Percentiles rank a stretch among this genome's conserved stretches.
Conservation (phyloP, 2,888 invertebrate species). For the Alsophila aescularia region DNA sequence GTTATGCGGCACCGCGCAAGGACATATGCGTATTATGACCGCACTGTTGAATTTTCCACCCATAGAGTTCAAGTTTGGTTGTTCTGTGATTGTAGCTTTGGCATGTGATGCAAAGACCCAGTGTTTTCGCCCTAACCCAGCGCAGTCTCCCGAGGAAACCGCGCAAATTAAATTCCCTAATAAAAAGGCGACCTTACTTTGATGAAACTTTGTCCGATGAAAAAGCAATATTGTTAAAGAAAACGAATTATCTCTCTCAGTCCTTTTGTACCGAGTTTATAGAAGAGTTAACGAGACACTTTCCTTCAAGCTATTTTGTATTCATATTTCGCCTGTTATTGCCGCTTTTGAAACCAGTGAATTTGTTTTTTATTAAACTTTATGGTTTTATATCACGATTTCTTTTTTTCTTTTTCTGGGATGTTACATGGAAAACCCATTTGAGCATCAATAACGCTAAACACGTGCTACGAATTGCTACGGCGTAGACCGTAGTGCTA, state of each 20-base stretch:
- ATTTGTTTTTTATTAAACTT: not conserved
- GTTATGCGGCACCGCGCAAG: no score
- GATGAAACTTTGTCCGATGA: slow-evolving; percentile 7
- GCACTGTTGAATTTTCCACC: no score
- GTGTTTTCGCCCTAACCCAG: no score
- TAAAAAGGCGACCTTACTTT: slow-evolving; percentile 12
- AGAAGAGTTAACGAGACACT: slow-evolving; percentile 13
- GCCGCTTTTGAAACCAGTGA: not conserved
- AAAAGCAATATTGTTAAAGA: slow-evolving; percentile 18
- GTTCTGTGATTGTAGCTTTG: no score
- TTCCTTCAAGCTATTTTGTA: slow-evolving; percentile 9
- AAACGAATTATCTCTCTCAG: slow-evolving; percentile 13
- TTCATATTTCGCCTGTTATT: slow-evolving; percentile 1
- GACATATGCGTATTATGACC: no score
- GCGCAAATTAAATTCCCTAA: slow-evolving; percentile 15
- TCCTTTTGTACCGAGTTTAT: slow-evolving; percentile 3
- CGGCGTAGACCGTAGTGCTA: slow-evolving; percentile 4
- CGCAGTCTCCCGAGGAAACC: not conserved
- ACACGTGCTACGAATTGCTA: not conserved
- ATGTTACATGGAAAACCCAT: not conserved
- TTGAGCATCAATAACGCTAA: not conserved
- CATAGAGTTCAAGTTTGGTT: no score
- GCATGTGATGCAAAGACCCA: no score
- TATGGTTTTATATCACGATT: not conserved
- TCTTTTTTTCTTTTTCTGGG: no score